Percentiles rank a stretch among this genome's conserved stretches.
These are phyloP conservation scores for Peromyscus polionotus DNA, from an alignment of 2,113 vertebrate species.

Conservation along the genomic window DNA sequence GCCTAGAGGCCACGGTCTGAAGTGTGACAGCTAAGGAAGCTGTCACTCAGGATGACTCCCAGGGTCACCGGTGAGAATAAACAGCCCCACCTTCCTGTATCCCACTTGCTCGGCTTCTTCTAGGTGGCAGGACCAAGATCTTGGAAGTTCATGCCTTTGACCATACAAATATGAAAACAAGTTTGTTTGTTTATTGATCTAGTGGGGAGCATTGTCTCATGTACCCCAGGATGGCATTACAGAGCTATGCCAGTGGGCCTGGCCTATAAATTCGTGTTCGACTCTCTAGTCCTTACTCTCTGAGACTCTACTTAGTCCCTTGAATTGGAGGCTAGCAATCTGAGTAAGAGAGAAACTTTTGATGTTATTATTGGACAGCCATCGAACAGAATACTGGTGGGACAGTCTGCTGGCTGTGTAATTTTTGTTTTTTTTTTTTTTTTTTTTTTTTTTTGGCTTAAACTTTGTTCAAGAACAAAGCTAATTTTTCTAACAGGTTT, in stretches of 20 bases:
- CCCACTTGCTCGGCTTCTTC: background rate
- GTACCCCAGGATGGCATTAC: no score
- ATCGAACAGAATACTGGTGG: background rate
- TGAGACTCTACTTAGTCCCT: background rate
- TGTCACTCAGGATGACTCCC: fast-evolving
- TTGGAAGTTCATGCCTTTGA: background rate
- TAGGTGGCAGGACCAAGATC: background rate
- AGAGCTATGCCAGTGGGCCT: background rate
- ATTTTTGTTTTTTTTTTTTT: no score
- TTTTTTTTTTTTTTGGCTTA: background rate
- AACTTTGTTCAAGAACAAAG: background rate
- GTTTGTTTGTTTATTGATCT: background rate
- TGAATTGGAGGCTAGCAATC: background rate
- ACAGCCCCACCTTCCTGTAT: fast-evolving
- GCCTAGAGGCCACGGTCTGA: background rate
- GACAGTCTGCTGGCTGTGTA: background rate
- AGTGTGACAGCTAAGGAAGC: no score
- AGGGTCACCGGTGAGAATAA: fast-evolving
- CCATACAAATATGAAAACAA: background rate
- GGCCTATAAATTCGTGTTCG: no score
- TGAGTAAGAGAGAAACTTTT: background rate
- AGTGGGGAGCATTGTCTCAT: background rate
- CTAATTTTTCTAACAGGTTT: background rate
- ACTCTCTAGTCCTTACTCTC: background rate
- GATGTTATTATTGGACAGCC: no score